Evolutionary conservation across 2,113 vertebrate species (phyloP).

Genomic region (Macquaria ambigua): DNA sequence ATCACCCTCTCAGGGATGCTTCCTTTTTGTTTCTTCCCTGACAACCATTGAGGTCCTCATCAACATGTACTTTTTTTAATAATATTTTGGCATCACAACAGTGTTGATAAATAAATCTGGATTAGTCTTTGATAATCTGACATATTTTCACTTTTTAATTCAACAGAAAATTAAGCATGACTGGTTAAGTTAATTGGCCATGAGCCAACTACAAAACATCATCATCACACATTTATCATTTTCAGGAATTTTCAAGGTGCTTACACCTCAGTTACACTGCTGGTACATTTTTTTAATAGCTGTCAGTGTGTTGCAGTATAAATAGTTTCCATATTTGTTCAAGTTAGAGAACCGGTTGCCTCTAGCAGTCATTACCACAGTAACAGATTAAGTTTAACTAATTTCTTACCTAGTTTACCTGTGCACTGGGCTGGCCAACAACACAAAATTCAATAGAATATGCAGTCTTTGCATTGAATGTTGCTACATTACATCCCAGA

Average conservation of each 20-base stretch:
- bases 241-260: background rate
- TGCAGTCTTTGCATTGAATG: conserved; percentile 19
- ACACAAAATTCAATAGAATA: background rate
- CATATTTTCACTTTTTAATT: conserved; percentile 9
- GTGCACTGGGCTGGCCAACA: background rate
- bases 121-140: conserved; percentile 5
- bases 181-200: background rate
- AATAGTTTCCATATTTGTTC: background rate
- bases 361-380: background rate
- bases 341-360: background rate
- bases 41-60: conserved; percentile 19
- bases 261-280: background rate
- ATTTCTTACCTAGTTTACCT: background rate
- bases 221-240: background rate
- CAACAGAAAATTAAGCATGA: background rate
- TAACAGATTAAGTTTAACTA: background rate
- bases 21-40: conserved; percentile 3
- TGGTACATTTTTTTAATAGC: background rate
- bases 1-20: background rate
- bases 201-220: background rate
- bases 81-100: background rate
- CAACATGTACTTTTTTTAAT: background rate
- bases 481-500: background rate
- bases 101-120: conserved; percentile 3
- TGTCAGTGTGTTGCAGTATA: background rate